phyloP scores from a whole-genome alignment of 2,113 vertebrate species.

The Crotalus tigris region DNA sequence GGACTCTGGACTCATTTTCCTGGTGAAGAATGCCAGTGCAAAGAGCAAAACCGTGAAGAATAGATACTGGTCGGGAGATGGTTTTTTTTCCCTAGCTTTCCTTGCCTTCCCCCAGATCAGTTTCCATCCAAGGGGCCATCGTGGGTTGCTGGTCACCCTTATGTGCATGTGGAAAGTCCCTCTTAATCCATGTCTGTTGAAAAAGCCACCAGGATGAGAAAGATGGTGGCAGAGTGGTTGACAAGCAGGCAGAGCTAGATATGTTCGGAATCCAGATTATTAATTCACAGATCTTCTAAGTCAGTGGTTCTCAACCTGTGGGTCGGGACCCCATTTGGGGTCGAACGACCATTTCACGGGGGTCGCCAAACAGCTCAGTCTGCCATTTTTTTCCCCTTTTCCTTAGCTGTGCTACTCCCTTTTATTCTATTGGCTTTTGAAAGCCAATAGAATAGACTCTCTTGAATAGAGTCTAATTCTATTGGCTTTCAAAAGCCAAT shows the following conservation, averaged over 20 bases:
- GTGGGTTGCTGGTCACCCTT: not conserved
- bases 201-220: not conserved
- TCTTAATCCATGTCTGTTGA: not conserved
- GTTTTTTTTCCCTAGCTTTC: not conserved
- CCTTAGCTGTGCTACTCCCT: too few relatives aligned
- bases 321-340: too few relatives aligned
- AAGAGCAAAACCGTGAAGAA: not conserved
- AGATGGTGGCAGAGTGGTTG: not conserved
- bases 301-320: too few relatives aligned
- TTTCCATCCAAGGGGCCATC: not conserved
- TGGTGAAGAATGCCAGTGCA: not conserved
- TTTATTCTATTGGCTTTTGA: too few relatives aligned
- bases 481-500: too few relatives aligned
- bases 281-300: not conserved
- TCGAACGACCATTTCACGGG: too few relatives aligned
- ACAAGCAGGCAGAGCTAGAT: not conserved
- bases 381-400: too few relatives aligned
- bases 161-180: not conserved
- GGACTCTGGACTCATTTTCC: not conserved
- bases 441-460: too few relatives aligned
- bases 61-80: not conserved
- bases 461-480: too few relatives aligned
- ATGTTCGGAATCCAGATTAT: not conserved
- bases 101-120: not conserved
- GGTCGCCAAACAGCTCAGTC: too few relatives aligned